These are phyloP conservation scores for Willowsia nigromaculata DNA, from an alignment of 2,888 invertebrate species.

Conservation along the genomic window DNA sequence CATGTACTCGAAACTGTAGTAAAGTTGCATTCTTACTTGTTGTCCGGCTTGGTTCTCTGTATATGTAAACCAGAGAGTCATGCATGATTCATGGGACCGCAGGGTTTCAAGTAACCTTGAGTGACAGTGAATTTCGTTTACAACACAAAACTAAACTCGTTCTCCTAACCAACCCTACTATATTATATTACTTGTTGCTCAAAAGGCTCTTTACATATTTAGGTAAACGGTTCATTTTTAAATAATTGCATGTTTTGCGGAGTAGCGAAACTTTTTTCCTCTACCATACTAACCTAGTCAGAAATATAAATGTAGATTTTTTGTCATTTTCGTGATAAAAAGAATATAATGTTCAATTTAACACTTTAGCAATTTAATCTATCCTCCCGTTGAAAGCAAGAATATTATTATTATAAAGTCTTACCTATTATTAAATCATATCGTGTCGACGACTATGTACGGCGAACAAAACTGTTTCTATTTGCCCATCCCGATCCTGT, in stretches of 20 bases:
- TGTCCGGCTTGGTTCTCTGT: neutral
- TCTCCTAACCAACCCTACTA: neutral
- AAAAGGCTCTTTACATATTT: neutral
- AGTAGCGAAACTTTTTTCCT: neutral
- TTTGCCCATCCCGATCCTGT: neutral
- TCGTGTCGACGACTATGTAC: neutral
- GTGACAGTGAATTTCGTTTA: neutral
- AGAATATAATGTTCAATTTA: neutral
- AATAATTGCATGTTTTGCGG: neutral
- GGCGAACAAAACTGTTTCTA: neutral
- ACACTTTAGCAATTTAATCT: too few relatives aligned
- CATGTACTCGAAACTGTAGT: neutral
- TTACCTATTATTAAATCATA: neutral
- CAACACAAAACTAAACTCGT: neutral
- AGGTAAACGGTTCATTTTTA: neutral
- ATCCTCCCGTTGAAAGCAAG: neutral
- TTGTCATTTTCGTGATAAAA: neutral
- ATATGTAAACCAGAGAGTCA: neutral
- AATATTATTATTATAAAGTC: neutral
- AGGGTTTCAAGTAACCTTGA: slow-evolving; percentile 33
- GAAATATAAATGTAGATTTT: neutral
- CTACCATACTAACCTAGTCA: slow-evolving; percentile 3
- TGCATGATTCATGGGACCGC: slow-evolving; percentile 35
- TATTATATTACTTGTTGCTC: neutral
- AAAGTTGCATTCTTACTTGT: neutral